Conservation (phyloP, 2,888 invertebrate genomes). For the Tipula unca region DNA sequence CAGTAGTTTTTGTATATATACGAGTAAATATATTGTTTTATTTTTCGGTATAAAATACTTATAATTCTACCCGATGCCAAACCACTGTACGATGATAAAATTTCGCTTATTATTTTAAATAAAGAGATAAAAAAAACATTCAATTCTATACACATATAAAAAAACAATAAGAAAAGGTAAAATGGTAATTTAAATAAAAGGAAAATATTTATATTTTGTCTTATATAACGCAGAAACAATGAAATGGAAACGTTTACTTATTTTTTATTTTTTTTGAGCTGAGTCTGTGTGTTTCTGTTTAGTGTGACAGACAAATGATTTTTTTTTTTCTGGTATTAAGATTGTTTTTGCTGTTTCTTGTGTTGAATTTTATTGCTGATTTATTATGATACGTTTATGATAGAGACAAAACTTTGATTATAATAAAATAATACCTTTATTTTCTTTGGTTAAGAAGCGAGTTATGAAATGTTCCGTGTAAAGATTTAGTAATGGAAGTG, state of each 20-base stretch:
- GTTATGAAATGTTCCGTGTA: not conserved
- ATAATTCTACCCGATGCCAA: not conserved
- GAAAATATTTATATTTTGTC: not conserved
- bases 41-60: not conserved
- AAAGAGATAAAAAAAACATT: not conserved
- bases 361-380: not conserved
- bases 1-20: not conserved
- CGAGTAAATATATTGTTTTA: not conserved
- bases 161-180: not conserved
- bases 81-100: not conserved
- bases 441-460: not conserved
- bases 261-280: not conserved
- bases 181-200: not conserved
- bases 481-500: not conserved
- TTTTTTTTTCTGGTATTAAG: not conserved
- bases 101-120: not conserved
- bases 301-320: not conserved
- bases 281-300: not conserved
- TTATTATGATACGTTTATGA: constrained; percentile 14
- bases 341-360: not conserved
- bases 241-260: not conserved
- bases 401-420: not conserved
- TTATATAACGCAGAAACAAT: not conserved
- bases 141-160: not conserved
- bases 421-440: not conserved